Evolutionary conservation across 2,888 invertebrate species (phyloP), one percentile per base, ranked within the genome.

Genomic region (Xanthostigma xanthostigma): DNA sequence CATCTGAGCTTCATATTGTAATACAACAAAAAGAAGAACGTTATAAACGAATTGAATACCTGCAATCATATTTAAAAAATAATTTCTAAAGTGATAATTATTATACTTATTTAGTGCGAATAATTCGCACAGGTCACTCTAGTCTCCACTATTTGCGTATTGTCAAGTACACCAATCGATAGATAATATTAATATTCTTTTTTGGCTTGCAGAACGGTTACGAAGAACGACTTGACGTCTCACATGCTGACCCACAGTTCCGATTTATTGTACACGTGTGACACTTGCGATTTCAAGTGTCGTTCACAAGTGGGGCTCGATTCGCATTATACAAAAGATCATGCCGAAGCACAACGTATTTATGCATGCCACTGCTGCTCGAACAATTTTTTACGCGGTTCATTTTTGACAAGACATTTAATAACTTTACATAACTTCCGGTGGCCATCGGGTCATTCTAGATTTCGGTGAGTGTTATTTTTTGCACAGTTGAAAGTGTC

Each of bases 321-420:
- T 11, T 59, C 53, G 49, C 68, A 68, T 54, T 58, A 59, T 48
- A 56, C 59, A 36, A 60, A 55, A 44, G 56, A 53, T 35, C 67
- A 67, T 46, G 60, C 59, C 9, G 63, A 65, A 54, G 62, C 64
- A 14, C 69, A 65, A 50, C 64, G 59, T 3, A 44, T 45, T 11
- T 75, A 74, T 52, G 67, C 74, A 6, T 90, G 89, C 55, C 88
- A 89, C 55, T 74, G 84, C 59, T 89, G 89, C 57, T 78, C 83
- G 1, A 73, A 75, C 53, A 69, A 75, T 45, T 88, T 81, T 57
- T 71, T 73, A 2, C 69, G 79, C 49, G 87, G 87, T 3, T 70
- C 73, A 9, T 64, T 73, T 10, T 64, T 89, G 11, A 86, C 88
- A 0, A 74, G 72, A 36, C 89, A 90, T 65, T 64, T 89, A 50